Base-by-base conservation (phyloP, 2,113 vertebrate genomes). In the Psittacus erithacus region DNA sequence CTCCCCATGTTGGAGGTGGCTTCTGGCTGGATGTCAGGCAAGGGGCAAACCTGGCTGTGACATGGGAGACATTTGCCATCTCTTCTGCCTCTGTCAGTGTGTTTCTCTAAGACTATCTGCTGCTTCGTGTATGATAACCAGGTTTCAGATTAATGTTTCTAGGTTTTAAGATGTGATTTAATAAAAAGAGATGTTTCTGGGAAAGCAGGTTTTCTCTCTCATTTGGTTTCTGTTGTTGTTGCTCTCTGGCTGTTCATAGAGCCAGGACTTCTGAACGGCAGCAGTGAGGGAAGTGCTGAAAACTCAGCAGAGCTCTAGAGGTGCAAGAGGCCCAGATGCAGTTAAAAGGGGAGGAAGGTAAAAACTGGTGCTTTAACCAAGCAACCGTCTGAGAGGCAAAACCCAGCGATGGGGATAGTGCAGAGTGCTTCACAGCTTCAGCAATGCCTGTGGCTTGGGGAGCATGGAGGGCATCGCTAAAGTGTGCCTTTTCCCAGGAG, bases 131-230 rank as follows among this genome's bases (percentile, higher is more conserved):
- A 38, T 73, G 64, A 71, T 59, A 88, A 52, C 39, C 90, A 39
- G 84, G 67, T 77, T 92, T 86, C 9, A 19, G 38, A 24, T 13
- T 0, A 27, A 57, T 64, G 53, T 88, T 92, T 88, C 79, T 69
- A 82, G 79, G 73, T 62, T 91, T 95, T 90, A 86, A 95, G 76
- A 75, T 1, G 22, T 81, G 67, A 62, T 93, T 95, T 92, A 96
- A 96, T 97, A 96, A 97, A 97, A 86, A 70, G 50, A 86, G 71
- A 71, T 0, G 0, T 95, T 93, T 87, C 96, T 94, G 89, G 69
- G 63, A 95, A 75, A 94, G 49, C 28, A 38, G 41, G 11, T 4
- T 35, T 73, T 63, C 33, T 71, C 44, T 68, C 14, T 75, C 1
- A 0, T 39, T 62, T 39, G 5, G 2, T 2, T 6, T 38, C 43